These are phyloP conservation scores for Charadrius vociferus DNA, from an alignment of 2,113 vertebrate species.

Conservation along the genomic window DNA sequence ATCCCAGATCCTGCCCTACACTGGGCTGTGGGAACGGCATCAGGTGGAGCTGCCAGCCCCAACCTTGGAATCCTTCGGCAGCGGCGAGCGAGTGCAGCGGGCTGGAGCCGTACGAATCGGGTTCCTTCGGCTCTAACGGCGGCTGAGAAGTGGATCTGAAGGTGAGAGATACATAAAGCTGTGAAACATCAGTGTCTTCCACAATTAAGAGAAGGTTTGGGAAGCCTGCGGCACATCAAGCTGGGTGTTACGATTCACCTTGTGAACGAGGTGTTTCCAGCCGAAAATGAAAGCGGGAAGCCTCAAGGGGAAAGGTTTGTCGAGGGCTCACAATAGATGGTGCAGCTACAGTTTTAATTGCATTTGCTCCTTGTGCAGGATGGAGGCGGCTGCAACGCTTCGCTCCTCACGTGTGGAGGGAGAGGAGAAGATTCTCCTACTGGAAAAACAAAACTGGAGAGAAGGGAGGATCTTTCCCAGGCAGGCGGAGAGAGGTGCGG, in stretches of 20 bases:
- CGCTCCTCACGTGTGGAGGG: background rate
- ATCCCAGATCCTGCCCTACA: background rate
- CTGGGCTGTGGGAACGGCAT: background rate
- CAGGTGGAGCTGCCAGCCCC: fast-evolving
- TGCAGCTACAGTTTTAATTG: background rate
- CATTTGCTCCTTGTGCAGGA: background rate
- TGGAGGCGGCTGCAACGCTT: background rate
- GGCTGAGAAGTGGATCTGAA: background rate
- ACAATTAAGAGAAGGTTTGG: background rate
- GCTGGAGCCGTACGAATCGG: too few relatives aligned
- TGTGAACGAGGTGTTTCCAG: background rate
- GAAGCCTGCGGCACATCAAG: background rate
- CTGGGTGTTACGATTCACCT: background rate
- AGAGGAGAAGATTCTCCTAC: background rate
- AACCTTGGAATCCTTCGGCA: background rate
- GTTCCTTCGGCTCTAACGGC: background rate
- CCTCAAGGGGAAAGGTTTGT: background rate
- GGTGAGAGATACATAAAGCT: background rate
- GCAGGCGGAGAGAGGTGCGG: fast-evolving
- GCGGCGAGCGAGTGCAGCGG: too few relatives aligned
- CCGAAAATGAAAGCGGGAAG: background rate
- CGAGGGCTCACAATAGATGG: background rate
- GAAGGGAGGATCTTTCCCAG: background rate
- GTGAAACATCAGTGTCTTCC: background rate
- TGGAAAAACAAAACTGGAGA: too few relatives aligned